Base-by-base conservation (phyloP, 2,888 invertebrate species). In the Hipparchia sbordonii region DNA sequence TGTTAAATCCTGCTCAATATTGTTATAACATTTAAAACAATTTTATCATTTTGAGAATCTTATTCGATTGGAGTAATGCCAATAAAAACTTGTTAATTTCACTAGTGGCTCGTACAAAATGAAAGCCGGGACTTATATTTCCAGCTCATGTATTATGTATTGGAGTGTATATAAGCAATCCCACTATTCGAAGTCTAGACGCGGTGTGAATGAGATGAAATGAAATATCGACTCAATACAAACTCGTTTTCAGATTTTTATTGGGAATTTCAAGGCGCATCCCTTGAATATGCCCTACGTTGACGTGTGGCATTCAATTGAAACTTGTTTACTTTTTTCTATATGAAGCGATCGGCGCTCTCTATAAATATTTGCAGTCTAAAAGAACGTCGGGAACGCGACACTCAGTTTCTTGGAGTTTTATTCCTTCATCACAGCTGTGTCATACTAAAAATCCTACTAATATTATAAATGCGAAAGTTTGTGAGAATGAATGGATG, bases 131-230 rank as follows among this genome's bases (percentile, higher is more conserved):
- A 86, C 86, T 87, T 86, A 89, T 89, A 90, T 89, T 89, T 87
- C 86, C 84, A 86, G 83, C 87, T 91, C 89, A 91, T 92, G 89
- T 90, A 84, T 90, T 89, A 92, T 92, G 90, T 87, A 91, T 89
- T 82, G 77, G 82, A 79, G 79, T 81, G 86, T 80, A 80, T 80
- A 86, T 87, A 89, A 89, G 85, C 87, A 88, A 90, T 89, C 83
- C 83, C 81, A 81, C 86, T 82, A 86, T 88, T 88, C 84, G 83
- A 82, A 87, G 90, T 89, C 90, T 88, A 90, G 90, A 89, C 89
- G 85, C 81, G 83, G 89, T 85, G 88, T 82, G 87, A 89, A 90
- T 88, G 86, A 89, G 86, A 85, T 86, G 86, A 89, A 88, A 89
- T 89, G 84, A 86, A 86, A 88, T 88, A 86, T 87, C 81, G 85